Evolutionary conservation across 2,113 vertebrate genomes (phyloP).

Genomic region (Gallinago undulata): DNA sequence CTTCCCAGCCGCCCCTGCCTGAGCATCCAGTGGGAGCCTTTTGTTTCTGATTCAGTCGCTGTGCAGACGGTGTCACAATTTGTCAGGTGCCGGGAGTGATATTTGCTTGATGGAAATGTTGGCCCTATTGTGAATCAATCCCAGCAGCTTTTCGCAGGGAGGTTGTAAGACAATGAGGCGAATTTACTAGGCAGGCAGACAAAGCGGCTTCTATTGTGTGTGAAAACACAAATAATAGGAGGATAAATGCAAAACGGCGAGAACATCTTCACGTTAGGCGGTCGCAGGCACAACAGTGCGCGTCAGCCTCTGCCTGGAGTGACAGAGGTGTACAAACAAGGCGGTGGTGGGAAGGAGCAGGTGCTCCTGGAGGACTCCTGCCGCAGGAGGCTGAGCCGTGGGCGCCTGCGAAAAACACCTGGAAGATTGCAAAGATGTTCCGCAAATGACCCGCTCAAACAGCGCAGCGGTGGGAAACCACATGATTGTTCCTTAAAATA

Average conservation of each 20-base stretch:
- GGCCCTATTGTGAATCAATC: conserved; percentile 62
- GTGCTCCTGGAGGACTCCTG: neutral
- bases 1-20: neutral
- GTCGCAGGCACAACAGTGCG: conserved; percentile 18
- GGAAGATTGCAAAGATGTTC: neutral
- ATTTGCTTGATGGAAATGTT: conserved; percentile 63
- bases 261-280: conserved; percentile 19
- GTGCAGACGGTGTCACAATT: conserved; percentile 23
- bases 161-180: conserved; percentile 70
- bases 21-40: neutral
- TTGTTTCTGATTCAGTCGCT: conserved; percentile 11
- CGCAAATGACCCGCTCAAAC: neutral
- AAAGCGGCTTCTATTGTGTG: conserved; percentile 62
- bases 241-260: conserved; percentile 45
- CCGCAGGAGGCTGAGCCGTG: neutral
- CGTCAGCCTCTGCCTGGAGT: conserved; percentile 14
- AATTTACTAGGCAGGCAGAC: conserved; percentile 66
- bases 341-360: conserved; percentile 1
- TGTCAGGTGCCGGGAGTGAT: conserved; percentile 41
- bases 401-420: neutral
- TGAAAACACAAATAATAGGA: conserved; percentile 71
- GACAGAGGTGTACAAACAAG: conserved; percentile 3
- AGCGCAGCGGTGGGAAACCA: neutral
- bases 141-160: conserved; percentile 41
- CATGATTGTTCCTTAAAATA: neutral